Evolutionary conservation across 1,140 invertebrate genomes (phyloP), one percentile per base, ranked within the genome.

Genomic region (Pseudomyrmex dendroicus): DNA sequence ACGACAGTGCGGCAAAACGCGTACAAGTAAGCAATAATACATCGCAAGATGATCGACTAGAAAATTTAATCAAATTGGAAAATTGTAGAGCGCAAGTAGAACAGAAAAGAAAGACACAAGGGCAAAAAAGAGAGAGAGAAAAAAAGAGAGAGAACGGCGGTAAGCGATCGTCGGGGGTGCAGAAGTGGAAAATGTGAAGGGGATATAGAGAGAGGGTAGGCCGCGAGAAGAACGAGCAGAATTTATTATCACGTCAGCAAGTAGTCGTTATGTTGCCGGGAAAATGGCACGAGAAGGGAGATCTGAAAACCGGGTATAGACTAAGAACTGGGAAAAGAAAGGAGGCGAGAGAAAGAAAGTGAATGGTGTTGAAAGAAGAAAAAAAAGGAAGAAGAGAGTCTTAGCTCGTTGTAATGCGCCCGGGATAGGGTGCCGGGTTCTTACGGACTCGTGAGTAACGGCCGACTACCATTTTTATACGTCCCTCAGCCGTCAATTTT

Each of bases 181-280:
- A 54, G 64, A 57, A 57, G 77, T 25, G 77, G 62, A 61, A 72
- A 82, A 66, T 54, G 56, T 2, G 15, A 70, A 56, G 54, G 72
- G 63, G 50, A 61, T 50, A 44, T 61, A 57, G 85, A 85, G 78
- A 20, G 66, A 74, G 82, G 76, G 85, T 84, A 84, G 78, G 77
- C 74, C 48, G 48, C 57, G 88, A 89, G 84, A 88, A 78, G 86
- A 89, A 90, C 82, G 89, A 90, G 77, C 77, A 64, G 88, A 91
- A 92, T 92, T 92, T 91, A 92, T 92, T 91, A 91, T 92, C 92
- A 83, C 87, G 86, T 90, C 91, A 89, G 87, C 89, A 87, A 90
- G 89, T 91, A 90, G 88, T 91, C 91, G 89, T 91, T 90, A 89
- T 90, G 86, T 89, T 91, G 89, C 84, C 88, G 85, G 73, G 85